Base-by-base conservation (phyloP, 2,888 invertebrate genomes). In the Pardosa pseudoannulata region DNA sequence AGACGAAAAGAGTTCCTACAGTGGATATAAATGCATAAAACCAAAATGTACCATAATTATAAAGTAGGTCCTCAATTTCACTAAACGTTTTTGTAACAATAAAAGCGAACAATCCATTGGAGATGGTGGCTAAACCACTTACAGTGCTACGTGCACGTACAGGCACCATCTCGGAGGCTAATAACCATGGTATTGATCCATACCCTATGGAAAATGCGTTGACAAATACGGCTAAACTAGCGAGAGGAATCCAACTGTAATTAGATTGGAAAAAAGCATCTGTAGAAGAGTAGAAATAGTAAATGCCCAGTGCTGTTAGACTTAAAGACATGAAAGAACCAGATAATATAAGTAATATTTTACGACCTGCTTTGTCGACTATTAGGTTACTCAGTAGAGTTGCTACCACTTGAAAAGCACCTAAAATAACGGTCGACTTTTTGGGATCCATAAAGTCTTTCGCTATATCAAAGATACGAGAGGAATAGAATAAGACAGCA, bases 401-500 rank as follows among this genome's bases (percentile, higher is more conserved):
- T 9, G 97, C 96, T 32, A 94, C 92, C 90, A 98, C 96, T 91
- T 98, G 98, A 0, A 98, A 97, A 36, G 95, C 91, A 28, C 97
- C 98, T 39, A 98, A 95, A 88, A 97, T 95, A 74, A 97, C 96
- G 71, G 97, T 95, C 89, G 95, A 94, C 27, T 95, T 88, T 91
- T 96, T 95, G 90, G 94, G 94, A 90, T 96, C 94, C 79, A 97
- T 94, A 16, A 94, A 93, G 89, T 96, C 96, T 46, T 96, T 97
- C 28, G 97, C 95, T 91, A 94, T 94, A 92, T 95, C 92, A 92
- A 98, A 98, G 88, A 98, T 98, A 67, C 93, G 91, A 0, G 94
- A 93, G 3, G 97, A 96, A 91, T 98, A 98, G 92, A 98, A 98
- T 91, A 98, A 97, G 56, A 98, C 95, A 16, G 97, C 98, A 91